Conservation (phyloP, 2,797 vertebrate species). For the Liasis olivaceus region DNA sequence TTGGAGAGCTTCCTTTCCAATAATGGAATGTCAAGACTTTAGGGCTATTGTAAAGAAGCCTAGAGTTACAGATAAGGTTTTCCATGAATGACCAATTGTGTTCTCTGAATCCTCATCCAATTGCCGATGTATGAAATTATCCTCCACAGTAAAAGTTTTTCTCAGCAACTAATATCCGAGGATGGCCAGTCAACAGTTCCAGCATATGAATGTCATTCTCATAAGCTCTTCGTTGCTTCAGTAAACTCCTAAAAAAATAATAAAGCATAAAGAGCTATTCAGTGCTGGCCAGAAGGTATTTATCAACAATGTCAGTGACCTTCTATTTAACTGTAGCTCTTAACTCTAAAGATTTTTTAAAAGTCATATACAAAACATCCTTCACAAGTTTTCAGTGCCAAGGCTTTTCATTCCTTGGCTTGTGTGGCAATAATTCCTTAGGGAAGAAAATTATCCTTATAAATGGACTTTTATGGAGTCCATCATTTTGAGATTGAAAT, state of each 20-base stretch:
- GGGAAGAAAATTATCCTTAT: constrained; percentile 23
- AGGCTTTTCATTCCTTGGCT: constrained; percentile 47
- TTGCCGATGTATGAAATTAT: constrained; percentile 29
- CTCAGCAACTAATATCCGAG: not conserved
- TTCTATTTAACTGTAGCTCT: constrained; percentile 34
- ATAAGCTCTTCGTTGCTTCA: constrained; percentile 1
- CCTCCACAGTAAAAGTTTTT: constrained; percentile 24
- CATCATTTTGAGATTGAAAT: not conserved
- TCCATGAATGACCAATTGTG: constrained; percentile 26
- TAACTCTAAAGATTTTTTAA: constrained; percentile 24
- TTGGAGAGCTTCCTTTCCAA: not conserved
- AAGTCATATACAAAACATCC: constrained; percentile 19
- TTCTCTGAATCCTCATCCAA: constrained; percentile 12
- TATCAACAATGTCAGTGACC: constrained; percentile 36
- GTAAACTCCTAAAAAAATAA: not conserved
- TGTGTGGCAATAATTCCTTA: constrained; percentile 37
- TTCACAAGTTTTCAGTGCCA: constrained; percentile 44
- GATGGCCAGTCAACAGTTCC: not conserved
- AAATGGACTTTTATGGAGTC: not conserved
- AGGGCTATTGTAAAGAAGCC: not conserved
- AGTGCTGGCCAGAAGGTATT: constrained; percentile 29
- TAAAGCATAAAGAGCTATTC: constrained; percentile 17
- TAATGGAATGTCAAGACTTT: not conserved
- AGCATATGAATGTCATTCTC: constrained; percentile 6
- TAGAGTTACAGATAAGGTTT: not conserved